Evolutionary conservation across 2,888 invertebrate species (phyloP).

Genomic region (Lypha dubia): DNA sequence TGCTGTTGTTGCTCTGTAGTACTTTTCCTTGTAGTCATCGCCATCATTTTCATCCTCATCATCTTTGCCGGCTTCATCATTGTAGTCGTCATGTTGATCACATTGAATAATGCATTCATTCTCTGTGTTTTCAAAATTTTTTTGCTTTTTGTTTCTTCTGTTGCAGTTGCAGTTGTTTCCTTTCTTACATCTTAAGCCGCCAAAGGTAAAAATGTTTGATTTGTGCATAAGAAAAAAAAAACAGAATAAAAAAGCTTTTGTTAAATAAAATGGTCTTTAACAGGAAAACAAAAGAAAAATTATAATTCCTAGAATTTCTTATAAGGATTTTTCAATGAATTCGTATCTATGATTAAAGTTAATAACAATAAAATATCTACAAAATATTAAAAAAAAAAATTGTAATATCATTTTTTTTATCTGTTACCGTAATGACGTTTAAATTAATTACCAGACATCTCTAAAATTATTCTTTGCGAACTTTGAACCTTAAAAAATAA

Average conservation of each 20-base stretch:
- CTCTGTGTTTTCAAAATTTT: conserved; percentile 48
- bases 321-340: conserved; percentile 41
- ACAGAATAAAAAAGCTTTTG: conserved; percentile 50
- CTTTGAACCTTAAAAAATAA: too few species aligned
- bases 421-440: too few species aligned
- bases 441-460: too few species aligned
- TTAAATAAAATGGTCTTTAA: conserved; percentile 60
- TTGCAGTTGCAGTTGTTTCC: conserved; percentile 26
- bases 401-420: too few species aligned
- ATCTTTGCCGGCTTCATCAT: conserved; percentile 70
- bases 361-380: conserved; percentile 3
- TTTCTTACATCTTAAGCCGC: conserved; percentile 70
- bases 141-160: conserved; percentile 1
- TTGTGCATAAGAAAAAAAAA: conserved; percentile 28
- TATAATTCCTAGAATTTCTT: conserved; percentile 66
- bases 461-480: too few species aligned
- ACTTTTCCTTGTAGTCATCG: conserved; percentile 67
- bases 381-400: background rate
- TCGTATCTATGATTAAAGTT: conserved; percentile 46
- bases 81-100: conserved; percentile 72
- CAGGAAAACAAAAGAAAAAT: conserved; percentile 59
- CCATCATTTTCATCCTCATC: conserved; percentile 70
- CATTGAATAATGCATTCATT: conserved; percentile 72
- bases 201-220: conserved; percentile 70
- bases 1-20: conserved; percentile 19